Percentiles rank a stretch among this genome's conserved stretches.
phyloP scores from a whole-genome alignment of 2,113 vertebrate species.

The Phrynocephalus versicolor region DNA sequence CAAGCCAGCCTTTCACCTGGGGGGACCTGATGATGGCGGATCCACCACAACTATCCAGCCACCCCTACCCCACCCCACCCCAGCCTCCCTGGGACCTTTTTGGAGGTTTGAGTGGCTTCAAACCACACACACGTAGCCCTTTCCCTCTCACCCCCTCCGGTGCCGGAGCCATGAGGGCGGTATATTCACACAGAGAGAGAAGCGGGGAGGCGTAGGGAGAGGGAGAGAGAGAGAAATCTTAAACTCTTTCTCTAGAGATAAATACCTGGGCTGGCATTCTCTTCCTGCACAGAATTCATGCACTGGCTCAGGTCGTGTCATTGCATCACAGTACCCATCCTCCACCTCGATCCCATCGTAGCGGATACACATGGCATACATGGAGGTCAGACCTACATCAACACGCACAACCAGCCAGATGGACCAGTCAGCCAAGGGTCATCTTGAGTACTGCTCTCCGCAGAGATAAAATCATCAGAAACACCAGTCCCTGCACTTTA shows the following conservation, averaged over 20 bases:
- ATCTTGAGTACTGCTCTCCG: no score
- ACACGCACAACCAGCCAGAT: conserved; percentile 32
- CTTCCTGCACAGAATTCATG: conserved; percentile 96
- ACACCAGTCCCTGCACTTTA: not conserved
- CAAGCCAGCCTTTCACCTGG: not conserved
- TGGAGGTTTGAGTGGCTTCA: not conserved
- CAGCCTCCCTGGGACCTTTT: no score
- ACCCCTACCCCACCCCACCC: no score
- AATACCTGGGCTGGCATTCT: conserved; percentile 94
- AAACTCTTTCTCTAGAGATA: not conserved
- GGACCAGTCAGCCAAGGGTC: not conserved
- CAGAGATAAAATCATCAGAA: not conserved
- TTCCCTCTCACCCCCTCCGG: not conserved
- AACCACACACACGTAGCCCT: not conserved
- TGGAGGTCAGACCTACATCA: conserved; percentile 88
- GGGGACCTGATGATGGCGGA: no score
- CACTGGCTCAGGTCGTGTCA: conserved; percentile 93
- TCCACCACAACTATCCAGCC: no score
- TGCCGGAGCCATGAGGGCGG: no score
- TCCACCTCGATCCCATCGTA: conserved; percentile 95
- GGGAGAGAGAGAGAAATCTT: no score
- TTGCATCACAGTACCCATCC: conserved; percentile 90
- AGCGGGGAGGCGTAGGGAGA: no score
- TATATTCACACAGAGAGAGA: no score
- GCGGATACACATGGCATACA: conserved; percentile 92